phyloP scores from a whole-genome alignment of 2,113 vertebrate genomes.

The Saccopteryx bilineata region DNA sequence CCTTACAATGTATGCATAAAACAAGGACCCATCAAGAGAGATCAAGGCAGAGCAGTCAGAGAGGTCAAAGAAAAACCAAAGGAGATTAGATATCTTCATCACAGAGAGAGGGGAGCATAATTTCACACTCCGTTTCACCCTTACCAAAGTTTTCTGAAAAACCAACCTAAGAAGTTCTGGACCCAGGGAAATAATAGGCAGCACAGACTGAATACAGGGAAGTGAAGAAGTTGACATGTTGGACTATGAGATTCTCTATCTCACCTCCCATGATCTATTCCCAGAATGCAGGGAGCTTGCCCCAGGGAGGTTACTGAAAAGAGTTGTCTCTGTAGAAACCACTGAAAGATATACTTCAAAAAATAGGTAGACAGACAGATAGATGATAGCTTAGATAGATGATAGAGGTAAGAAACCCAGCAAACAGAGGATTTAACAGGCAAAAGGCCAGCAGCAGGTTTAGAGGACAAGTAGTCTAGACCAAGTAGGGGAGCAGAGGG shows the following conservation, averaged over 20 bases:
- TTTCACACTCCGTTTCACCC: not conserved
- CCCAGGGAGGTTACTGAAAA: not conserved
- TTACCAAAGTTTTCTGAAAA: not conserved
- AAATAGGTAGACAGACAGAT: not conserved
- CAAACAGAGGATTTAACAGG: not conserved
- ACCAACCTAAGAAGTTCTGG: not conserved
- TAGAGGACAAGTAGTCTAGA: not conserved
- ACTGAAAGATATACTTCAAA: not conserved
- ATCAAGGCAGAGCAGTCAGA: not conserved
- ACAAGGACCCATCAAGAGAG: not conserved
- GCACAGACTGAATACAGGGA: not conserved
- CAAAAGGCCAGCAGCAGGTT: not conserved
- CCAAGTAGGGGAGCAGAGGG: not conserved
- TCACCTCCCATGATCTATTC: not conserved
- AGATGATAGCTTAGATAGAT: not conserved
- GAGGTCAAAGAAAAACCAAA: not conserved
- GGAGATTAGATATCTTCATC: not conserved
- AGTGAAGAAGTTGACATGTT: not conserved
- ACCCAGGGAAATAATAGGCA: not conserved
- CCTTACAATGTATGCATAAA: not conserved
- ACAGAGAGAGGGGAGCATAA: not conserved
- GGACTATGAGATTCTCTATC: not conserved
- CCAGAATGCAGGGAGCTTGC: not conserved
- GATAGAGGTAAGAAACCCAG: not conserved
- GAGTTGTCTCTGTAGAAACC: conserved; percentile 18